A percentile compares a stretch with the other conserved stretches of the same genome.
phyloP scores from a whole-genome alignment of 2,888 invertebrate species.

The Acanthococcus lagerstroemiae region DNA sequence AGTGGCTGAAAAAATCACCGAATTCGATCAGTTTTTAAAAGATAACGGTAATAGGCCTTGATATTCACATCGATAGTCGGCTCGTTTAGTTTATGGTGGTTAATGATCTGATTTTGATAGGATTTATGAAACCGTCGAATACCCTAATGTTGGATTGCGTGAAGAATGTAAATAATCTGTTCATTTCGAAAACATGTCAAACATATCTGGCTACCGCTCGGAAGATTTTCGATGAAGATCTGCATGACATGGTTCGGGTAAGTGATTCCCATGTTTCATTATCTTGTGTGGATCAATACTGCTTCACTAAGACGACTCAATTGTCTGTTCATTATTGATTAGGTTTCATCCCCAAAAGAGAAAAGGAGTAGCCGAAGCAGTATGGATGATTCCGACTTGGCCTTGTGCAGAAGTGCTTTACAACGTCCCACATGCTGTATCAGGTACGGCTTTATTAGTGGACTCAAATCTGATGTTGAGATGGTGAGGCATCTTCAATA shows the following conservation, averaged over 20 bases:
- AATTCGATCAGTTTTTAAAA: slow-evolving; percentile 40
- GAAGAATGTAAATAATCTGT: slow-evolving; percentile 32
- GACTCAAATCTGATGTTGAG: not conserved
- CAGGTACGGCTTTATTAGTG: slow-evolving; percentile 6
- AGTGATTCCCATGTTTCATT: too few species aligned
- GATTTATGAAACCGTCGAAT: slow-evolving; percentile 25
- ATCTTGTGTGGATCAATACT: not conserved
- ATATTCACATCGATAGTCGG: not conserved
- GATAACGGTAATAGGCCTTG: slow-evolving; percentile 16
- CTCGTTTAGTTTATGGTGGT: too few species aligned
- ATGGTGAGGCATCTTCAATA: too few species aligned
- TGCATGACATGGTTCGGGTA: slow-evolving; percentile 32
- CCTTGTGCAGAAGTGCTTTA: slow-evolving; percentile 12
- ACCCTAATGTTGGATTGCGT: slow-evolving; percentile 23
- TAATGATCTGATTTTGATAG: slow-evolving; percentile 8
- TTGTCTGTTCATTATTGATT: not conserved
- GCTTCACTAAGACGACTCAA: not conserved
- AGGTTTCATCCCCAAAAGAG: not conserved
- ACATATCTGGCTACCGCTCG: slow-evolving; percentile 30
- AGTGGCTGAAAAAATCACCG: slow-evolving; percentile 53
- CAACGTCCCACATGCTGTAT: slow-evolving; percentile 17
- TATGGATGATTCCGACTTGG: slow-evolving; percentile 19
- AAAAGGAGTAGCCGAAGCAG: not conserved
- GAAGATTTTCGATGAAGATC: slow-evolving; percentile 32
- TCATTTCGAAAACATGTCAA: slow-evolving; percentile 32